These are phyloP conservation scores for Typhlichthys subterraneus DNA, from an alignment of 2,797 vertebrate species.

Conservation along the genomic window DNA sequence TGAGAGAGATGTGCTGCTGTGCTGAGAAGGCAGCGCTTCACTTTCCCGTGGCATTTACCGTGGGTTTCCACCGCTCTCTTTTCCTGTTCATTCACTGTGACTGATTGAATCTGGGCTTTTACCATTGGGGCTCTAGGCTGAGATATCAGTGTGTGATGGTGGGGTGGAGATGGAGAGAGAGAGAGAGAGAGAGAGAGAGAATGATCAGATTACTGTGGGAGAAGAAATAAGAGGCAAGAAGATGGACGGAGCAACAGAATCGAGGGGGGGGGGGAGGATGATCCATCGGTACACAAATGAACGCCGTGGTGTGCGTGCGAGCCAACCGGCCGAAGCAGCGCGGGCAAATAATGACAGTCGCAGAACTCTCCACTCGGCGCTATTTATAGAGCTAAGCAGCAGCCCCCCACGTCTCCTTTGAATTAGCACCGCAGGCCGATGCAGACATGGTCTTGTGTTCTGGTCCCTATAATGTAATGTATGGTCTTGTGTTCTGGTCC, in stretches of 20 bases:
- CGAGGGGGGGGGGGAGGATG: constrained; percentile 24
- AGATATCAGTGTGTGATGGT: constrained; percentile 20
- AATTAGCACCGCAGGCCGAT: constrained; percentile 61
- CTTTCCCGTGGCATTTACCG: constrained; percentile 10
- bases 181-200: constrained; percentile 24
- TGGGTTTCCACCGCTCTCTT: constrained; percentile 12
- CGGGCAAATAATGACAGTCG: neutral
- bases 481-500: too few relatives aligned
- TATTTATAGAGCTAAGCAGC: too few relatives aligned
- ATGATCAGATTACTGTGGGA: neutral
- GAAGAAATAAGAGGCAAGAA: constrained; percentile 1
- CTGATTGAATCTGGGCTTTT: constrained; percentile 37
- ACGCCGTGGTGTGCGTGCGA: constrained; percentile 5
- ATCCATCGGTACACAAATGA: constrained; percentile 56
- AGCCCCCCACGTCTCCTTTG: constrained; percentile 45
- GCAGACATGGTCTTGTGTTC: constrained; percentile 64
- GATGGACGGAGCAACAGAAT: constrained; percentile 19
- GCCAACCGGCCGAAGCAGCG: neutral
- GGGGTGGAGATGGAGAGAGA: constrained; percentile 10
- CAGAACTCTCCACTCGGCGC: neutral
- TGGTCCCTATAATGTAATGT: too few relatives aligned
- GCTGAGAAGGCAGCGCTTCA: constrained; percentile 7
- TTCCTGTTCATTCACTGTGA: constrained; percentile 22
- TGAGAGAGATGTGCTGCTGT: constrained; percentile 32
- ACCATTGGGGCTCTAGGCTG: constrained; percentile 36